Base-by-base conservation (phyloP, 2,888 invertebrate genomes). In the Brenthis daphne region DNA sequence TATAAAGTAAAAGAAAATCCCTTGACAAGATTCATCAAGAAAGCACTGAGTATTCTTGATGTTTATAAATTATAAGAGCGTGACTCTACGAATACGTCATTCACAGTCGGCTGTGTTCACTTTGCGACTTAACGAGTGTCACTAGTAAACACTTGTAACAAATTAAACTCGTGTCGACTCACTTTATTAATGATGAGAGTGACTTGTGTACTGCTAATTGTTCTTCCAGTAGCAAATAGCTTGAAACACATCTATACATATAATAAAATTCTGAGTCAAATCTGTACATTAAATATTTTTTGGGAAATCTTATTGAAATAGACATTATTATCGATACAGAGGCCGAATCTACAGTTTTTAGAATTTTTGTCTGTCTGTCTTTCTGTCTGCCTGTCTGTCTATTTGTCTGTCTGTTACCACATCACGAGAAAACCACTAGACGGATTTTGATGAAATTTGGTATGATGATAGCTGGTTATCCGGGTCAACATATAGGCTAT, bases 181-280 rank as follows among this genome's bases (percentile, higher is more conserved):
- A 69, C 76, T 75, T 75, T 80, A 82, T 85, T 81, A 84, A 86
- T 72, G 72, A 87, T 82, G 82, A 80, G 76, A 77, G 78, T 87
- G 89, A 89, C 89, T 87, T 50, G 72, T 73, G 71, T 76, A 81
- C 82, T 74, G 76, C 77, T 84, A 84, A 84, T 82, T 83, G 85
- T 79, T 48, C 60, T 50, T 60, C 24, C 50, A 50, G 24, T 54
- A 54, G n/a, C 29, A 33, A 60, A 33, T 50, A 50, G 11, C 48
- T 60, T 29, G 79, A 78, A 77, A 68, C 73, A 37, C 55, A 57
- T 55, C 16, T 16, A 16, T 16, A 16, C 0, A 16, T 16, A 16
- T 16, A 16, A 16, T 16, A 16, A 16, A 16, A 16, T 16, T 16
- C 16, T 16, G 16, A 16, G 16, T 16, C 16, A 16, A 16, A 16